A percentile compares a stretch with the other conserved stretches of the same genome.
Evolutionary conservation across 2,797 vertebrate species (phyloP).

Genomic region (Enteromius afrohamiltoni): DNA sequence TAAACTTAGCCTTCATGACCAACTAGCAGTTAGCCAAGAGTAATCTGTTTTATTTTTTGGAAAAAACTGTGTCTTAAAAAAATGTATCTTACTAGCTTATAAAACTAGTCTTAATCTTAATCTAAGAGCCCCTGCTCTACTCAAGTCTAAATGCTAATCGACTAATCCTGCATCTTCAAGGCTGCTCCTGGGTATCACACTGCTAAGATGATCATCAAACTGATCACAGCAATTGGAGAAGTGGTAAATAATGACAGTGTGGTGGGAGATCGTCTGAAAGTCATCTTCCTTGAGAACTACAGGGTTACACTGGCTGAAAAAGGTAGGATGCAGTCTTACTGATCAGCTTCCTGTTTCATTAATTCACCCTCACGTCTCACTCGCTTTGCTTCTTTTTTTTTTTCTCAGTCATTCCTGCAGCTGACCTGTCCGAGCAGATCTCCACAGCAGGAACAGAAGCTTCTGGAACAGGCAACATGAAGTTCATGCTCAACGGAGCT

Average conservation of each 20-base stretch:
- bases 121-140: neutral
- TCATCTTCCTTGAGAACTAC: slow-evolving; percentile 94
- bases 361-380: neutral
- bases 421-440: slow-evolving; percentile 92
- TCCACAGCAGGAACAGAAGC: slow-evolving; percentile 91
- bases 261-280: slow-evolving; percentile 88
- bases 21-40: no score
- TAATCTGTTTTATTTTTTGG: no score
- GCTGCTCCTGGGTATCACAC: slow-evolving; percentile 93
- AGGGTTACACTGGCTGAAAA: slow-evolving; percentile 90
- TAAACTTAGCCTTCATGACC: no score
- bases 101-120: no score
- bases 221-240: slow-evolving; percentile 89
- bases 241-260: slow-evolving; percentile 86
- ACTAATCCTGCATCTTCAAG: slow-evolving; percentile 65
- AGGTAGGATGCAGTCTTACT: slow-evolving; percentile 68
- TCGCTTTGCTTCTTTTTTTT: neutral
- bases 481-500: slow-evolving; percentile 92
- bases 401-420: slow-evolving; percentile 82
- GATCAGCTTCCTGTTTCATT: neutral
- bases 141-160: neutral
- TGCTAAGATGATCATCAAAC: slow-evolving; percentile 92
- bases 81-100: no score
- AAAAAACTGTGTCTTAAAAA: no score
- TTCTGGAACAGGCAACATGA: slow-evolving; percentile 93